A percentile compares a stretch with the other conserved stretches of the same genome.
Conservation (phyloP, 2,888 invertebrate species). For the Orthosia incerta region DNA sequence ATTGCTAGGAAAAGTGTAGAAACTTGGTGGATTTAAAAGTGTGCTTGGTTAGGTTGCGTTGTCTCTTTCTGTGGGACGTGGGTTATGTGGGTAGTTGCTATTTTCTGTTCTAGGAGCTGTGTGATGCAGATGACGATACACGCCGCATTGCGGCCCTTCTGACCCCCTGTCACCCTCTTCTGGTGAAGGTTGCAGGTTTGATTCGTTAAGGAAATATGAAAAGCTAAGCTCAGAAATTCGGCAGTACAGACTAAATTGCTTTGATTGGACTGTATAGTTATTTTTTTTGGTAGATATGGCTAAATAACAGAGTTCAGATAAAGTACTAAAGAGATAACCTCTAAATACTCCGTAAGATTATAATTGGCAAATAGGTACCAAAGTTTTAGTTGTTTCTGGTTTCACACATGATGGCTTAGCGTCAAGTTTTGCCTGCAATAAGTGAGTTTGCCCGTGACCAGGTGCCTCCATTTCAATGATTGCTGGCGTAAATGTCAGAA, state of each 20-base stretch:
- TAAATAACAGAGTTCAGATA: not conserved
- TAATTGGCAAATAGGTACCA: not conserved
- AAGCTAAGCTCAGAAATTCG: not conserved
- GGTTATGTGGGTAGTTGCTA: not conserved
- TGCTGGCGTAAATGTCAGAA: conserved; percentile 56
- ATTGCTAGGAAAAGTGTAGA: conserved; percentile 62
- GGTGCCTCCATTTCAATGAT: conserved; percentile 56
- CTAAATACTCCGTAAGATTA: not conserved
- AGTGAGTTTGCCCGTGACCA: conserved; percentile 37
- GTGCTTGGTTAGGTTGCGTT: conserved; percentile 35
- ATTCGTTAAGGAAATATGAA: not conserved
- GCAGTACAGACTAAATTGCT: not conserved
- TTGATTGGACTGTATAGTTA: no score
- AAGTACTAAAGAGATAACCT: not conserved
- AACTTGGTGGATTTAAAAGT: conserved; percentile 46
- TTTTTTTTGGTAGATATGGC: not conserved
- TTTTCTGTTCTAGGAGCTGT: not conserved
- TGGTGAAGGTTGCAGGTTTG: conserved; percentile 15
- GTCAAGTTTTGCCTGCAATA: conserved; percentile 16
- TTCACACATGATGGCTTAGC: conserved; percentile 18
- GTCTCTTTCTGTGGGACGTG: conserved; percentile 34
- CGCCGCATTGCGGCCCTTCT: conserved; percentile 40
- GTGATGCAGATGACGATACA: conserved; percentile 1
- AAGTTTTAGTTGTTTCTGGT: conserved; percentile 12
- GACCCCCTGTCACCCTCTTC: no score